Evolutionary conservation across 2,797 vertebrate species (phyloP), one percentile per base, ranked within the genome.

Genomic region (Scleropages formosus): DNA sequence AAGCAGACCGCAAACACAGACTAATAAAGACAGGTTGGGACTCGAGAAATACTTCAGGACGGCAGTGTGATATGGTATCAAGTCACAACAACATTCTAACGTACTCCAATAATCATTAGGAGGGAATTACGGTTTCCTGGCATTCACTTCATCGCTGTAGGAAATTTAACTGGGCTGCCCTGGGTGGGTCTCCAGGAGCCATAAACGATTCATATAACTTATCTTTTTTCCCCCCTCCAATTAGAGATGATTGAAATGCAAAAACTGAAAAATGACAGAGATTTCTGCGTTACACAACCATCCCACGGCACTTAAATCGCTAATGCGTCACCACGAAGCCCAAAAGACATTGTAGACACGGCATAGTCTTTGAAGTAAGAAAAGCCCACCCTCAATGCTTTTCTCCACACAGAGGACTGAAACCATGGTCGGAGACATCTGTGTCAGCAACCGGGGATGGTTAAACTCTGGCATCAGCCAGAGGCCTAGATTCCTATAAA

Each of bases 21-120:
- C 39, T 10, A 44, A 67, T 47, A 6, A 44, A 67, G 46, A n/a
- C 68, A 49, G 44, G 67, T 69, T 68, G 24, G 27, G 7, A 70
- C 47, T 12, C 0, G 49, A 27, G 8, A 26, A 22, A 70, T 69
- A 69, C 69, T 69, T 69, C 20, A 39, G 27, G 27, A 47, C 15
- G 1, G 24, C 20, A 9, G 8, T 12, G 24, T 16, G 68, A 70
- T 53, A 56, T 10, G 10, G 3, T 1, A 56, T 18, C 49, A 56
- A 70, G 68, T 27, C 4, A 15, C 15, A 15, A 24, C 68, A 56
- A 24, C 47, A 49, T 70, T 11, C 51, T 13, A 26, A 27, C 44
- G 46, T 22, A 1, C 44, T 22, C 20, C 7, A 20, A 53, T 53
- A 70, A 70, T 27, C 24, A 22, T 56, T 70, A 31, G 49, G 49